Conservation (phyloP, 2,888 invertebrate genomes). For the Zhuqinia jingwanae region DNA sequence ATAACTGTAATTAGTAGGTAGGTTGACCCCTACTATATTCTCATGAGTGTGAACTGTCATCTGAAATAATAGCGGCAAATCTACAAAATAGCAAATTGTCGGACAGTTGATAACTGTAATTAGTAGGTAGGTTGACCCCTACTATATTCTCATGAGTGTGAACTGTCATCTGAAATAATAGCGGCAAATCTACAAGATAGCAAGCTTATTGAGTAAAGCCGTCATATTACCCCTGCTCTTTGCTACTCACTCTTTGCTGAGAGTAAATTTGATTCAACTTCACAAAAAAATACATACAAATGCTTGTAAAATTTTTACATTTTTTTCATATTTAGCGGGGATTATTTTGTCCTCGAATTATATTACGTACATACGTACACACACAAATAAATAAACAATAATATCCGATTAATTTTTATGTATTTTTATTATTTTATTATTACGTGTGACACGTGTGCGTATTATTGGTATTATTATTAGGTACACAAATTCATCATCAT, state of each 20-base stretch:
- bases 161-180: conserved; percentile 13
- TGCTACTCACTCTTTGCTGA: no score
- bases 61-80: no score
- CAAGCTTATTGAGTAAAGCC: not conserved
- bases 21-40: conserved; percentile 15
- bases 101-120: conserved; percentile 19
- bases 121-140: conserved; percentile 12
- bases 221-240: no score
- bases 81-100: not conserved
- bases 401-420: conserved; percentile 38
- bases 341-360: conserved; percentile 39
- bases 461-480: conserved; percentile 33
- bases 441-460: not conserved
- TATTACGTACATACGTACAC: not conserved
- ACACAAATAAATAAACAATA: conserved; percentile 3
- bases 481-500: not conserved
- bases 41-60: conserved; percentile 26
- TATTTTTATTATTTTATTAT: no score
- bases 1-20: conserved; percentile 17
- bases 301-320: not conserved
- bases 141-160: conserved; percentile 16
- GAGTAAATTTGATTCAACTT: no score
- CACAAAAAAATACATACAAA: no score
- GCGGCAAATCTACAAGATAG: no score
- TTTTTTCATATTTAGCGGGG: not conserved